These are phyloP conservation scores for Gryon sp. DNA, from an alignment of 1,140 invertebrate species.

Conservation along the genomic window DNA sequence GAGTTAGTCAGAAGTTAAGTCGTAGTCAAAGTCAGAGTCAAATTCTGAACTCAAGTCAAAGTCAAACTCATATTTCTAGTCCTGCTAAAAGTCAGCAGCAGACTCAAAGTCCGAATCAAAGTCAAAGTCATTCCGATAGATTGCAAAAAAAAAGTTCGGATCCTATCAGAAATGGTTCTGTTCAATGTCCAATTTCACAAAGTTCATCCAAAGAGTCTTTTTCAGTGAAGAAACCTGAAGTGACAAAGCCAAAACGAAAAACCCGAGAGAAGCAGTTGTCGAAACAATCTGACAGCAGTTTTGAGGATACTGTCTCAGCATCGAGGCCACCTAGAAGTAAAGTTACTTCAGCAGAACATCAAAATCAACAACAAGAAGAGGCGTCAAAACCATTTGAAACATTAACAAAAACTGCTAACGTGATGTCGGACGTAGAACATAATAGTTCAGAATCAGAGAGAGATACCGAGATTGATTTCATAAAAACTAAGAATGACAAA, in stretches of 20 bases:
- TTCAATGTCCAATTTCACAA: slow-evolving; percentile 54
- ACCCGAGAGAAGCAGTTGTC: slow-evolving; percentile 62
- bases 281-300: slow-evolving; percentile 54
- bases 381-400: slow-evolving; percentile 9
- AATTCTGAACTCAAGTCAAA: neutral
- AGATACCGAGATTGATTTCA: slow-evolving; percentile 84
- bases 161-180: slow-evolving; percentile 45
- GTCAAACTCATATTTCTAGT: slow-evolving; percentile 1
- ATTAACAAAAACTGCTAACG: slow-evolving; percentile 65
- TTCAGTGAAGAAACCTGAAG: slow-evolving; percentile 63
- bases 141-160: slow-evolving; percentile 14
- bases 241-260: slow-evolving; percentile 72
- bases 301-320: slow-evolving; percentile 40
- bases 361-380: slow-evolving; percentile 34
- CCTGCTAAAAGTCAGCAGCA: slow-evolving; percentile 3
- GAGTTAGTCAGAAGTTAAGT: slow-evolving; percentile 14
- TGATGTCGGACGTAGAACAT: slow-evolving; percentile 79
- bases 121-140: slow-evolving; percentile 1
- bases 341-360: slow-evolving; percentile 23
- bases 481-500: slow-evolving; percentile 70
- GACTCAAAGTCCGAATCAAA: slow-evolving; percentile 1
- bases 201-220: slow-evolving; percentile 68
- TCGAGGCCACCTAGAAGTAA: slow-evolving; percentile 38
- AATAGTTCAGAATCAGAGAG: slow-evolving; percentile 88
- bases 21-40: slow-evolving; percentile 13